Evolutionary conservation across 2,888 invertebrate genomes (phyloP), one percentile per base, ranked within the genome.

Genomic region (Nymphalis polychloros): DNA sequence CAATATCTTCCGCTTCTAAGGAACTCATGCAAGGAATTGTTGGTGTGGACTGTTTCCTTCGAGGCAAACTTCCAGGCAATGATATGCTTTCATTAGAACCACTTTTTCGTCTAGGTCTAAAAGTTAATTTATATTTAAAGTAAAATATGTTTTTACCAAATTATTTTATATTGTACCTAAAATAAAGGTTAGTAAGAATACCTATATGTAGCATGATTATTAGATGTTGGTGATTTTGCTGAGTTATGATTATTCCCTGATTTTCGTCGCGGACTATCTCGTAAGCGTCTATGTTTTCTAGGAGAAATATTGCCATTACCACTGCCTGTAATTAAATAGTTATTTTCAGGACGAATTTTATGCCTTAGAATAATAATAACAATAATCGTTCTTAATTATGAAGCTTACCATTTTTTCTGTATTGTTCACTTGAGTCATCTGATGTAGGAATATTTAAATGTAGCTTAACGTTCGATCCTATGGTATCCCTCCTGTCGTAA

Each of bases 251-350:
- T 92, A 71, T 93, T 86, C n/a, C 86, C 87, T 41, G 94, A 94
- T 86, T 95, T 95, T 80, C 95, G 92, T 78, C 95, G 85, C 1
- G 95, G 94, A 79, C 94, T 95, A 70, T 96, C 95, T 69, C 95
- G 90, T 67, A 93, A 88, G 70, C 95, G 93, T 78, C 94, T 93
- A 72, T 93, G 91, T 84, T 94, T 94, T 73, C 94, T 93, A 57
- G 94, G 94, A 16, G 94, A 94, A 72, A 91, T 77, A 77, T 89
- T 93, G 57, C 93, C 93, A 73, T 92, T 93, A 41, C 84, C 87
- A n/a, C 83, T 70, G 59, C 89, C 90, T 89, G 64, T 46, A 59
- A 64, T 64, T n/a, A 50, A 23, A 50, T 7, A 23, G 49, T 8
- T 8, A 49, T 55, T 46, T 13, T 13, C 4, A 41, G 10, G 10